phyloP scores from a whole-genome alignment of 2,888 invertebrate species.

The Hydrotaea diabolus region DNA sequence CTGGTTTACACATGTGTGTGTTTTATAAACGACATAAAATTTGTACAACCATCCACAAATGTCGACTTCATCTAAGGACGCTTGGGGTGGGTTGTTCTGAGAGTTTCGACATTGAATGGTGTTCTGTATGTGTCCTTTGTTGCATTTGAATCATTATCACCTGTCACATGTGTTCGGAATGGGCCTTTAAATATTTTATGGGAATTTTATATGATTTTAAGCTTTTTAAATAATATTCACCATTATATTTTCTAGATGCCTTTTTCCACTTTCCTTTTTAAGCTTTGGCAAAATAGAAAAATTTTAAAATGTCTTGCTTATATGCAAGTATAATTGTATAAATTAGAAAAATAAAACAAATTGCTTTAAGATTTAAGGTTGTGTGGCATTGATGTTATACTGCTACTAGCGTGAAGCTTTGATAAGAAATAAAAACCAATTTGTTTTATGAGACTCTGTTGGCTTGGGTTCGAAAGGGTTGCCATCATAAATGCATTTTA shows the following conservation, averaged over 20 bases:
- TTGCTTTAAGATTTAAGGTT: no score
- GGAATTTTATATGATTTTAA: constrained; percentile 52
- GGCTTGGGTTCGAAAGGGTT: no score
- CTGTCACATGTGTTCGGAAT: constrained; percentile 67
- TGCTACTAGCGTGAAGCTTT: no score
- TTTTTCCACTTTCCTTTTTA: background rate
- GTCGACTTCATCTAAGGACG: background rate
- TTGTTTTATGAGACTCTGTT: no score
- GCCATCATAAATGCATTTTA: no score
- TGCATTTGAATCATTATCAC: constrained; percentile 64
- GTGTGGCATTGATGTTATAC: no score
- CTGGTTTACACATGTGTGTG: constrained; percentile 17
- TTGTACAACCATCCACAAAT: background rate
- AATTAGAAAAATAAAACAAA: no score
- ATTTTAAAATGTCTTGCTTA: no score
- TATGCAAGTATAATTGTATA: no score
- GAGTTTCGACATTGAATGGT: background rate
- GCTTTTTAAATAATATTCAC: constrained; percentile 28
- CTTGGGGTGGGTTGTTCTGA: background rate
- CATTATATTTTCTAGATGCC: constrained; percentile 10
- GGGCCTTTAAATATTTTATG: constrained; percentile 54
- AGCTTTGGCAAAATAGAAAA: no score
- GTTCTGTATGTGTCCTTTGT: background rate
- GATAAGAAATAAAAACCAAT: no score
- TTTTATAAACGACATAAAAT: background rate